Evolutionary conservation across 2,888 invertebrate species (phyloP).

Genomic region (Oxytorus armatus): DNA sequence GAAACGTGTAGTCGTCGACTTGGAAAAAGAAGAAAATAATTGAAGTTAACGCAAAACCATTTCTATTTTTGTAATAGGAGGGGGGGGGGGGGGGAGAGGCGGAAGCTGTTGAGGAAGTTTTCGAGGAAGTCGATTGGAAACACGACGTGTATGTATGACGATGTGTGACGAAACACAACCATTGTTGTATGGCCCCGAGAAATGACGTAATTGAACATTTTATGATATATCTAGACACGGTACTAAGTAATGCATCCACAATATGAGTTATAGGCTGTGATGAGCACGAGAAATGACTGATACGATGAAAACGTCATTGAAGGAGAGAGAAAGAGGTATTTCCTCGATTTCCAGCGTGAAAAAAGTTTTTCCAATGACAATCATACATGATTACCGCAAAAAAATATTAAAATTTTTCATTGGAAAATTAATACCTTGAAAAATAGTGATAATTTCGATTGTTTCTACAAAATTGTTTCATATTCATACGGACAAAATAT

Average conservation of each 20-base stretch:
- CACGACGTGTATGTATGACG: conserved; percentile 17
- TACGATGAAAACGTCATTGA: conserved; percentile 40
- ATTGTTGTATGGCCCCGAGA: conserved; percentile 8
- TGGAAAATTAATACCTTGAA: too few relatives aligned
- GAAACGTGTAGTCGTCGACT: conserved; percentile 2
- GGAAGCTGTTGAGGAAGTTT: conserved; percentile 22
- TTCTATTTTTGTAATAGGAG: too few relatives aligned
- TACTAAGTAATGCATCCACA: neutral
- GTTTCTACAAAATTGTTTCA: neutral
- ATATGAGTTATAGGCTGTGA: neutral
- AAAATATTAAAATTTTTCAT: too few relatives aligned
- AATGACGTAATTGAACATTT: conserved; percentile 52
- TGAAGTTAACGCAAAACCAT: too few relatives aligned
- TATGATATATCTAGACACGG: conserved; percentile 18
- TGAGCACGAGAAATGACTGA: conserved; percentile 3
- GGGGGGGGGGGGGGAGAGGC: too few relatives aligned
- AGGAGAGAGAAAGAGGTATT: conserved; percentile 8
- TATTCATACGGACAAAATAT: too few relatives aligned
- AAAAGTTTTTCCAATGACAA: too few relatives aligned
- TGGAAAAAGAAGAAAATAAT: neutral
- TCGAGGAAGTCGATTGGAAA: conserved; percentile 67
- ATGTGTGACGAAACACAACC: conserved; percentile 19
- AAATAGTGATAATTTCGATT: neutral
- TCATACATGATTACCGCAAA: too few relatives aligned
- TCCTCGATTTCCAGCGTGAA: neutral